phyloP scores from a whole-genome alignment of 2,113 vertebrate species.

The Mus pahari region DNA sequence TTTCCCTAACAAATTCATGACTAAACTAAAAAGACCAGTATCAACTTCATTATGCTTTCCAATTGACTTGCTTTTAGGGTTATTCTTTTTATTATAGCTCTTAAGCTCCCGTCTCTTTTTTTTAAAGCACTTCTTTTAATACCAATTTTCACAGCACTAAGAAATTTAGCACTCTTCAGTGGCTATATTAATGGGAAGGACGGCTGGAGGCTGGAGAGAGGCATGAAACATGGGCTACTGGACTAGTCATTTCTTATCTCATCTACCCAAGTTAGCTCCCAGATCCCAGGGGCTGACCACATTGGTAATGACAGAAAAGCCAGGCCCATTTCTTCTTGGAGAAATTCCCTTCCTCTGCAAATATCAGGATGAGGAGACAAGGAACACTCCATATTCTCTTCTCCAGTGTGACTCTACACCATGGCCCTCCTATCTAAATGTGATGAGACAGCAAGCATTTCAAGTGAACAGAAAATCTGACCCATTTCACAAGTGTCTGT shows the following conservation, averaged over 20 bases:
- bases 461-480: conserved; percentile 3
- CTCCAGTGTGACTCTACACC: neutral
- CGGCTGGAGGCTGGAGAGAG: neutral
- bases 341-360: neutral
- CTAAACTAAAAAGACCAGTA: conserved; percentile 82
- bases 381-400: neutral
- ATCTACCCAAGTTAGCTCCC: neutral
- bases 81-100: conserved; percentile 84
- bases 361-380: too few species aligned
- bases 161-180: conserved; percentile 81
- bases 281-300: neutral
- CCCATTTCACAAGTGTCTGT: conserved; percentile 30
- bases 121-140: conserved; percentile 83
- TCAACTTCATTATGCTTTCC: conserved; percentile 84
- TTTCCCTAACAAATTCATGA: conserved; percentile 84
- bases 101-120: conserved; percentile 82
- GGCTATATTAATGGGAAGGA: conserved; percentile 74
- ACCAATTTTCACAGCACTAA: conserved; percentile 82
- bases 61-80: conserved; percentile 84
- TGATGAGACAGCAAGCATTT: neutral
- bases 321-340: neutral
- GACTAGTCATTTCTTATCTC: conserved; percentile 53
- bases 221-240: neutral
- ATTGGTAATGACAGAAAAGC: neutral
- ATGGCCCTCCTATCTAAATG: neutral